Base-by-base conservation (phyloP, 1,140 invertebrate species). In the Neodiprion pinetum region DNA sequence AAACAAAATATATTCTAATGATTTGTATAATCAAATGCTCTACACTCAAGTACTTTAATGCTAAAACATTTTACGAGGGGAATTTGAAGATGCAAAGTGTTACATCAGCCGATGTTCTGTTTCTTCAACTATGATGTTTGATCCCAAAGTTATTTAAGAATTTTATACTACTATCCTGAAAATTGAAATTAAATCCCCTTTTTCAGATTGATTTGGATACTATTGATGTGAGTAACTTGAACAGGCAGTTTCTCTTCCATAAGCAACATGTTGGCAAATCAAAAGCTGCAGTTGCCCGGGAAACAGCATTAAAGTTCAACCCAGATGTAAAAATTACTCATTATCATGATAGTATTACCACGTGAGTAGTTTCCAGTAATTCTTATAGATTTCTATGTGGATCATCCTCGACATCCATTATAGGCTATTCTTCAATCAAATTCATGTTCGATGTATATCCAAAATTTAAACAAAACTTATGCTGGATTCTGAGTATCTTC, bases 221-320 rank as follows among this genome's bases (percentile, higher is more conserved):
- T 4, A 99, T 99, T 84, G 98, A 99, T 90, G 95, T 99, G n/a
- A 99, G 97, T 87, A 99, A 99, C 86, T 90, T 99, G 50, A 99
- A 99, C 87, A 91, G 99, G 14, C 99, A 99, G 86, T 99, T 99
- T 89, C 87, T 99, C 4, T 99, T 99, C 85, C 95, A 97, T 84
- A 97, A 97, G 82, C 94, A 98, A 83, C 98, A 99, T 92, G 97
- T 99, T 77, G 98, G 98, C 7, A 98, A 98, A 88, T 96, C 98
- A 3, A 99, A 99, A 90, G 94, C 95, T 1, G 89, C 92, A 53
- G 95, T 97, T 68, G 98, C 98, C 0, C 92, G 93, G 75, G 95
- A 97, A 86, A 97, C 95, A 83, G 97, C 96, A 12, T 88, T 97
- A 7, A 92, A 91, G 79, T 97, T 98, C 82, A 97, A 97, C 89